These are phyloP conservation scores for Glyptemys insculpta DNA, from an alignment of 2,797 vertebrate species.

Conservation along the genomic window DNA sequence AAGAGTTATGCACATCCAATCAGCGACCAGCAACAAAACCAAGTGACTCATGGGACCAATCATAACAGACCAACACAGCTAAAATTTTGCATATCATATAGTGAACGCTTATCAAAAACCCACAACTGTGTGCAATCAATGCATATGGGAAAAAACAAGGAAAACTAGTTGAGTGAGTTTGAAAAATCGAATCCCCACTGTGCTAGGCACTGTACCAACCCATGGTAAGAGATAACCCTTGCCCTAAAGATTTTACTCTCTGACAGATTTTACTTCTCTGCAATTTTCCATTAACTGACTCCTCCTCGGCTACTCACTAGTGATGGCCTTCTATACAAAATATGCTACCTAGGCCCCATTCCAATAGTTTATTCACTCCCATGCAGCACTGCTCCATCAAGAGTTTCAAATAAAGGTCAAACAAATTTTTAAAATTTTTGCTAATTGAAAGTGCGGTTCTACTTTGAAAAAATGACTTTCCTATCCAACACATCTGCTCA, in stretches of 20 bases:
- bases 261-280: neutral
- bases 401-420: neutral
- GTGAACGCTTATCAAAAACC: neutral
- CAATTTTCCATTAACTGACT: neutral
- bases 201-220: neutral
- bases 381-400: neutral
- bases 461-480: neutral
- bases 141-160: neutral
- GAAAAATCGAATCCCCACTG: neutral
- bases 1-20: neutral
- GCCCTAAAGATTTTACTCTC: neutral
- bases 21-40: neutral
- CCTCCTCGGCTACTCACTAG: neutral
- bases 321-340: fast-evolving
- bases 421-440: neutral
- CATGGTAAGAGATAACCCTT: neutral
- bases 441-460: neutral
- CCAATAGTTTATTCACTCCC: neutral
- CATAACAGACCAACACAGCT: neutral
- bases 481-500: neutral
- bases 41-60: neutral
- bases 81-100: neutral
- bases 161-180: neutral
- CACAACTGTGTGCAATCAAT: neutral
- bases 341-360: neutral